Evolutionary conservation across 1,140 invertebrate genomes (phyloP), one percentile per base, ranked within the genome.

Genomic region (Battus philenor): DNA sequence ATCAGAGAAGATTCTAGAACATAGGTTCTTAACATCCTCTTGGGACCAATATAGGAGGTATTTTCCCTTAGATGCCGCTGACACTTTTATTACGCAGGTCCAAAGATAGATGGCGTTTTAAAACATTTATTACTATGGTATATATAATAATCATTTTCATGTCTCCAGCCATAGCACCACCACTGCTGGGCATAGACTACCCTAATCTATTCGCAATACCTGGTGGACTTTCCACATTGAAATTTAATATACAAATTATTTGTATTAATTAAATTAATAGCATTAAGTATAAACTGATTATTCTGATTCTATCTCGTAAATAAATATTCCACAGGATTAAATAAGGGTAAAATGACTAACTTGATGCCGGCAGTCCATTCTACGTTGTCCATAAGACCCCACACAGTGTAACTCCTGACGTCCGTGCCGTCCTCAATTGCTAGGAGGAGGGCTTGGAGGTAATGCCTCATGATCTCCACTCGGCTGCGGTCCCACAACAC

Each of bases 351-450:
- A 16, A 16, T 11, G 2, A 80, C 82, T 88, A 69, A 91, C 90
- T 55, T 75, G 53, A 87, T 90, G 12, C 90, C 90, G n/a, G 38
- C 53, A 0, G 57, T 55, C 93, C 93, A 95, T 77, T 95, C 93
- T 59, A 94, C 91, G 63, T 93, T 94, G 54, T 95, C 93, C 76
- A 94, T 82, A 1, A 95, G 68, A 53, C 89, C 90, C 93, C 93
- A 95, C 16, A 87, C 79, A 0, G 90, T 88, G 54, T 94, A 94
- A 0, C 87, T 90, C 16, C 75, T 78, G 0, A 94, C 83, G 43
- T 92, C 88, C n/a, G 89, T 89, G 0, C 88, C 88, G 52, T 92
- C 89, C 34, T 86, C 59, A 10, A 93, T 88, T 1, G 92, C 91
- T 60, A 89, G 87, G n/a, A 92, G 67, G 41, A 93, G 72, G 15